These are phyloP conservation scores for Leptogaster cylindrica DNA, from an alignment of 2,888 invertebrate genomes.

Conservation along the genomic window DNA sequence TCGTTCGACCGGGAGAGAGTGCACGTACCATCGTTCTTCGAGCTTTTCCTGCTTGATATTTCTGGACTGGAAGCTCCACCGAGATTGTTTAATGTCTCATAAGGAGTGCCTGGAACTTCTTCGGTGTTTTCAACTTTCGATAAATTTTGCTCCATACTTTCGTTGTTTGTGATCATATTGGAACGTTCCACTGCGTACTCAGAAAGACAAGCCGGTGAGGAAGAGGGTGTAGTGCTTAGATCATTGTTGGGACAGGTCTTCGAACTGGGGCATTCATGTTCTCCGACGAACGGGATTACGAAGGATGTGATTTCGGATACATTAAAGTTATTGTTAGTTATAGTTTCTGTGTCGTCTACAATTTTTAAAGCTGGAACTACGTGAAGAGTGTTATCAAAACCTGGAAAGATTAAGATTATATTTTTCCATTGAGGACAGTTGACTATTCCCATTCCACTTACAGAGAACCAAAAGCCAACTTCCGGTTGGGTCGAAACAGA, in stretches of 20 bases:
- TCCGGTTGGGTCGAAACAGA: slow-evolving; percentile 85
- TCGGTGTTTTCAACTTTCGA: not conserved
- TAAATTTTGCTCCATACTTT: not conserved
- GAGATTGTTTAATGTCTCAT: slow-evolving; percentile 12
- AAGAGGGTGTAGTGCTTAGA: slow-evolving; percentile 19
- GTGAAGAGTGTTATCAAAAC: slow-evolving; percentile 62
- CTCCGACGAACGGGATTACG: slow-evolving; percentile 61
- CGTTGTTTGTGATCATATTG: not conserved
- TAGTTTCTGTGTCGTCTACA: slow-evolving; percentile 52
- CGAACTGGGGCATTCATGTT: slow-evolving; percentile 61
- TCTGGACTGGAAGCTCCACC: slow-evolving; percentile 5
- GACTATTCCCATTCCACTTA: slow-evolving; percentile 52
- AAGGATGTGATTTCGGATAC: slow-evolving; percentile 60
- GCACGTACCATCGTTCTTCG: slow-evolving; percentile 42
- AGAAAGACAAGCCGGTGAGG: slow-evolving; percentile 30
- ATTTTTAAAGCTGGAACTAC: slow-evolving; percentile 59
- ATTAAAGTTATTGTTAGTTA: slow-evolving; percentile 55
- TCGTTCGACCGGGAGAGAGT: not conserved
- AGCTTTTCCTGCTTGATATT: slow-evolving; percentile 41
- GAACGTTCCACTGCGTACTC: slow-evolving; percentile 31
- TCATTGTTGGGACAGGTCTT: slow-evolving; percentile 60
- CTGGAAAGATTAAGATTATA: slow-evolving; percentile 48
- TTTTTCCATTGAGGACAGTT: not conserved
- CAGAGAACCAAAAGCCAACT: slow-evolving; percentile 62
- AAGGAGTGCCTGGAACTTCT: slow-evolving; percentile 34